Evolutionary conservation across 2,888 invertebrate species (phyloP), one percentile per base, ranked within the genome.

Genomic region (Acleris holmiana): DNA sequence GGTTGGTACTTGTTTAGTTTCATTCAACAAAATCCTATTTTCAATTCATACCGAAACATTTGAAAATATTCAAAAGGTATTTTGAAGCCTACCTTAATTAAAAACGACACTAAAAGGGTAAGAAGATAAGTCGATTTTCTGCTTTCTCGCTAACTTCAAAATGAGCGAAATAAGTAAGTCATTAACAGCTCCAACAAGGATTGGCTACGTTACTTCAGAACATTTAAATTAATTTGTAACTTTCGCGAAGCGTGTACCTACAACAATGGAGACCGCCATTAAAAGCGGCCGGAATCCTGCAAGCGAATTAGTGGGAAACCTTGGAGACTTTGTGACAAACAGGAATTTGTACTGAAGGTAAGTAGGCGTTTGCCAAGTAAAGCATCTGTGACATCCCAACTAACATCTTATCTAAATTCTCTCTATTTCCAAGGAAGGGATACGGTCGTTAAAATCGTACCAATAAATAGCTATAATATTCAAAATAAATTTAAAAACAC

Each of bases 151-250:
- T 69, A 73, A 78, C 71, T 76, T 79, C 67, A 66, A 76, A 82
- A 81, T 71, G 73, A 73, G 71, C 71, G 72, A 81, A 82, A 82
- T 82, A 83, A 83, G 79, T 81, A 80, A 85, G 76, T 84, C 77
- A 79, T 83, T 82, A 81, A 74, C 76, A 74, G 75, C 71, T 75
- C 71, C 75, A 72, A 76, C 76, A 74, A 75, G 75, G 73, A 73
- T 29, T 67, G 70, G 75, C 75, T 75, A 71, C 77, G 76, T 80
- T 82, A 76, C 75, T 69, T 66, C 63, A 61, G 74, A 84, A 83
- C 81, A 81, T 85, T 65, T 83, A 82, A 85, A 85, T 84, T 82
- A 83, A 86, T 86, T 86, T 85, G 76, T 71, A 86, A 88, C 84
- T 86, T 86, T 84, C 73, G 69, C 73, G 71, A 74, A 78, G 76